These are phyloP conservation scores for Etheostoma spectabile DNA, from an alignment of 2,113 vertebrate genomes.

Conservation along the genomic window DNA sequence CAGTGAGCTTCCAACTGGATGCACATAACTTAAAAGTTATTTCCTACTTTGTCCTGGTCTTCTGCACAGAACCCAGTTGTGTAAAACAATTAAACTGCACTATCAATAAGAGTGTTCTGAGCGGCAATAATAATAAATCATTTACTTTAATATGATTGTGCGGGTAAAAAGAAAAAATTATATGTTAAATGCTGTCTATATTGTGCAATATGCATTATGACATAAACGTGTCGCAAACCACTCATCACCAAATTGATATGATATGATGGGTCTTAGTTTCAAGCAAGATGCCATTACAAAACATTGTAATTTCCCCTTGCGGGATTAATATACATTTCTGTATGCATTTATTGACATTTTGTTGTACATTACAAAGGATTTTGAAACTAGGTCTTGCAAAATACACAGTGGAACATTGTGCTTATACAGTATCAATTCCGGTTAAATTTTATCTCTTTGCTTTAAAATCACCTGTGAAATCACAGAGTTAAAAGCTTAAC, in stretches of 20 bases:
- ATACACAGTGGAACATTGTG: not conserved
- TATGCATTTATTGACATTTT: not conserved
- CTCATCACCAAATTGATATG: not conserved
- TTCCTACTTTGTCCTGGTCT: conserved; percentile 40
- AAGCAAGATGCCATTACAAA: not conserved
- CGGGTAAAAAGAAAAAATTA: not conserved
- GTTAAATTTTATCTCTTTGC: not conserved
- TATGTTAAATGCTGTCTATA: not conserved
- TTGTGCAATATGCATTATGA: not conserved
- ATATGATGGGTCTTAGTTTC: not conserved
- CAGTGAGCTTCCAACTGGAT: conserved; percentile 38
- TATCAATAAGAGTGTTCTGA: conserved; percentile 3
- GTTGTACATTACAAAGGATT: not conserved
- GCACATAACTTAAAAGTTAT: conserved; percentile 33
- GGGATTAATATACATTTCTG: not conserved
- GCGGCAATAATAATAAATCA: not conserved
- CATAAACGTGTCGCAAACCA: not conserved
- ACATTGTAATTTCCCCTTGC: too few species aligned
- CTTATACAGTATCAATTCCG: not conserved
- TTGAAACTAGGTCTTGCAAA: not conserved
- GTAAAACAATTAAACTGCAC: conserved; percentile 3
- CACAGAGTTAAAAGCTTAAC: conserved; percentile 12
- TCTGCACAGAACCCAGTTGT: conserved; percentile 8
- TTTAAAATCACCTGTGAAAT: conserved; percentile 1
- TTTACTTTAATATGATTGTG: not conserved